These are phyloP conservation scores for Eupithecia subfuscata DNA, from an alignment of 2,888 invertebrate species.

Conservation along the genomic window DNA sequence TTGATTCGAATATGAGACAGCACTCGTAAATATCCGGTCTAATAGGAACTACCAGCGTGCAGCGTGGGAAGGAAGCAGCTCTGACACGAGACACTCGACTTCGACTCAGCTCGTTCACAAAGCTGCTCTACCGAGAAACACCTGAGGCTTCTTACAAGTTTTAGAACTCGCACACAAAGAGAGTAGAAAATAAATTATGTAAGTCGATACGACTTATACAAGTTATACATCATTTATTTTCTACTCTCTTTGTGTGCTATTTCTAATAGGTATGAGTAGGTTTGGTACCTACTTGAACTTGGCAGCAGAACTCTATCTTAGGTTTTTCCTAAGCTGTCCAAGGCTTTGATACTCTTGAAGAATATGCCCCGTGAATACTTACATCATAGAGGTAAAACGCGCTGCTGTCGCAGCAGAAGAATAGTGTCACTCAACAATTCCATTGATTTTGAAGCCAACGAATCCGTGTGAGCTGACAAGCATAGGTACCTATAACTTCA, in stretches of 20 bases:
- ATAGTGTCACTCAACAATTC: too few relatives aligned
- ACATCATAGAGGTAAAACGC: neutral
- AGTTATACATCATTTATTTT: neutral
- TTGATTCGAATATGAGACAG: neutral
- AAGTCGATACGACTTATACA: neutral
- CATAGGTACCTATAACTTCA: too few relatives aligned
- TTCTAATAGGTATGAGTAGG: neutral
- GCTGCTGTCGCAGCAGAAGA: too few relatives aligned
- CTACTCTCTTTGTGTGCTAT: neutral
- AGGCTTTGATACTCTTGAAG: neutral
- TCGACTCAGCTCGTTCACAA: constrained; percentile 2
- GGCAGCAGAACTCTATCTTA: neutral
- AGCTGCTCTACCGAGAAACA: constrained; percentile 4
- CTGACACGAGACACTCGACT: neutral
- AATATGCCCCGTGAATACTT: neutral
- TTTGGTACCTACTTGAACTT: neutral
- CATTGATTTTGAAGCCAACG: too few relatives aligned
- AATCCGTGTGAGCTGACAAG: too few relatives aligned
- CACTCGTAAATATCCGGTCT: constrained; percentile 2
- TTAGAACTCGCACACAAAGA: neutral
- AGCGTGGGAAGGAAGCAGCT: neutral
- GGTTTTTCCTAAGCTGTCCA: neutral
- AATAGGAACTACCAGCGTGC: neutral
- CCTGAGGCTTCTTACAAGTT: constrained; percentile 3
- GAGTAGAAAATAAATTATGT: too few relatives aligned